Evolutionary conservation across 2,797 vertebrate genomes (phyloP), one percentile per base, ranked within the genome.

Genomic region (Leptoclinus maculatus): DNA sequence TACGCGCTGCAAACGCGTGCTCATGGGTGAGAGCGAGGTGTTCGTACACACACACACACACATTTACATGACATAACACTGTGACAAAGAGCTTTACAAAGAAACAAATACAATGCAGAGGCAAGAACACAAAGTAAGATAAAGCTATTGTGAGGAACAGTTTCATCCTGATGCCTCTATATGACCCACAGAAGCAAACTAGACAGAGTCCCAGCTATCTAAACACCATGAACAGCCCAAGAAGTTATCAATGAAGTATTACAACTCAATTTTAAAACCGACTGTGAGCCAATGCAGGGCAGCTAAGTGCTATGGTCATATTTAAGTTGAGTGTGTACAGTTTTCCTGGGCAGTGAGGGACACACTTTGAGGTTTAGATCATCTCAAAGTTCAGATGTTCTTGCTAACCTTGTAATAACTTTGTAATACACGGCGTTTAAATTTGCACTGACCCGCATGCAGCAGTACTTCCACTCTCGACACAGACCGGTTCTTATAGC

Each of bases 381-480:
- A 36, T 19, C 60, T 23, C 27, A 39, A 17, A 32, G 7, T 23
- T 27, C 6, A n/a, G 14, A 34, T 23, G 0, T 53, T 47, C 12
- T 41, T n/a, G 19, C 14, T 51, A 17, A 51, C 27, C 21, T 41
- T 56, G 36, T 68, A 13, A 13, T 27, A 17, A 23, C 45, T 49
- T 66, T 71, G n/a, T 59, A 53, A 45, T 3, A 5, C 34, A 36
- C 21, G 0, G 21, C 29, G 67, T 39, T 69, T 66, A 32, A 23
- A 47, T 27, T 5, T 14, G 16, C 17, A 34, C 39, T 60, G 36
- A 74, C 29, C 65, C 53, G 43, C 27, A 49, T 13, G 11, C 38
- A 1, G 66, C 23, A 9, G 64, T 10, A 25, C 69, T 60, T 67
- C 64, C 71, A 62, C 66, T 76, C 65, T 74, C 76, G 71, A 82